Conservation (phyloP, 2,888 invertebrate species). For the Eugnorisma glareosa region DNA sequence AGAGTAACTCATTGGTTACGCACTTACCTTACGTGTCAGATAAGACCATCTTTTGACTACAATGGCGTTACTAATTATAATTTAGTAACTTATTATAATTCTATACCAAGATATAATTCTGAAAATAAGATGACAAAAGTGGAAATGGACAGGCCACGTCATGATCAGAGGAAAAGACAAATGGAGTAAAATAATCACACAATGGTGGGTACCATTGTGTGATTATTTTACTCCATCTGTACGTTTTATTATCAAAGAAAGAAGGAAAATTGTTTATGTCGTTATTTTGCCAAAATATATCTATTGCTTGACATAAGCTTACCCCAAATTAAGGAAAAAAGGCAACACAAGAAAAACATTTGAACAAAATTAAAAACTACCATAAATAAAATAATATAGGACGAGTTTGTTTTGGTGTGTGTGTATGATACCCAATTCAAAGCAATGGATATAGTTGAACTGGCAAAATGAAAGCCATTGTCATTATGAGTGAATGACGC, state of each 20-base stretch:
- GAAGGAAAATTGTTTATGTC: background rate
- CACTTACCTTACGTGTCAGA: background rate
- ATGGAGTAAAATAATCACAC: too few species aligned
- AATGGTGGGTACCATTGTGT: too few species aligned
- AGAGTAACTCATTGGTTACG: slow-evolving; percentile 21
- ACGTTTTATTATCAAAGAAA: background rate
- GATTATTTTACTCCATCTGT: too few species aligned
- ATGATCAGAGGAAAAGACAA: too few species aligned
- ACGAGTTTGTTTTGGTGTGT: background rate
- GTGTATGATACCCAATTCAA: background rate
- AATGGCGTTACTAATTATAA: background rate
- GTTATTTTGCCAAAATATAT: background rate
- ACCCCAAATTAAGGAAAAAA: background rate
- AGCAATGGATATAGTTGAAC: background rate
- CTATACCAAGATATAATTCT: too few species aligned
- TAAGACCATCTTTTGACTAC: background rate
- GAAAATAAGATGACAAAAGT: too few species aligned
- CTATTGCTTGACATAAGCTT: too few species aligned
- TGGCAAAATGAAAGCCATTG: background rate
- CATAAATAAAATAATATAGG: background rate
- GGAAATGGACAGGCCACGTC: too few species aligned
- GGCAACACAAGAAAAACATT: background rate
- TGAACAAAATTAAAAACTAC: background rate
- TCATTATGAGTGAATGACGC: background rate
- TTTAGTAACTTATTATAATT: background rate